A percentile compares a stretch with the other conserved stretches of the same genome.
Conservation (phyloP, 2,888 invertebrate genomes). For the Synanthedon myopaeformis region DNA sequence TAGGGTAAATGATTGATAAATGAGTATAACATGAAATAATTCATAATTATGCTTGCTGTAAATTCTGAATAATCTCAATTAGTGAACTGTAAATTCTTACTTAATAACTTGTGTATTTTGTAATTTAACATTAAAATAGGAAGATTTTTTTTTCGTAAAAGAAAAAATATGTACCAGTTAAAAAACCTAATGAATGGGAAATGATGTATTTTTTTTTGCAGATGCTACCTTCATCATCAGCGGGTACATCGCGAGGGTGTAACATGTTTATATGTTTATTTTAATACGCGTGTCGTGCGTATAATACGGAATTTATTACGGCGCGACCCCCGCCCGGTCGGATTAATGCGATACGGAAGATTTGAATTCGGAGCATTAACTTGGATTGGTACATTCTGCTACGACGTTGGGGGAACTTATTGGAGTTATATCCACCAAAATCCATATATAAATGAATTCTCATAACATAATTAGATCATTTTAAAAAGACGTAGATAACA, state of each 20-base stretch:
- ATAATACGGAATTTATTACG: constrained; percentile 70
- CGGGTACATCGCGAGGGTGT: constrained; percentile 50
- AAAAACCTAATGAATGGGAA: background rate
- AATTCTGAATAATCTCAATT: no score
- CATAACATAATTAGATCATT: no score
- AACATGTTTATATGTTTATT: constrained; percentile 71
- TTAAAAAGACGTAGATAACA: no score
- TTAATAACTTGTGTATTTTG: no score
- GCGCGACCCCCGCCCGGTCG: constrained; percentile 56
- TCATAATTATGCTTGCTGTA: no score
- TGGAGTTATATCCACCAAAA: no score
- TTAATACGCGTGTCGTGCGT: constrained; percentile 71
- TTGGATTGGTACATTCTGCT: constrained; percentile 56
- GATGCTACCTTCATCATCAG: constrained; percentile 13
- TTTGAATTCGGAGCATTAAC: constrained; percentile 67
- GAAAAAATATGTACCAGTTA: background rate
- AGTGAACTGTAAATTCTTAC: no score
- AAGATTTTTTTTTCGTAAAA: background rate
- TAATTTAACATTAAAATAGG: no score
- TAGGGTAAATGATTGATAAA: no score
- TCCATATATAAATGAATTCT: no score
- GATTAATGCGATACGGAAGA: constrained; percentile 70
- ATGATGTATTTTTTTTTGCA: background rate
- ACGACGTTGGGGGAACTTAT: constrained; percentile 1
- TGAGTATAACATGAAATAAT: no score